Base-by-base conservation (phyloP, 2,888 invertebrate species). In the Leptinotarsa haldemani region DNA sequence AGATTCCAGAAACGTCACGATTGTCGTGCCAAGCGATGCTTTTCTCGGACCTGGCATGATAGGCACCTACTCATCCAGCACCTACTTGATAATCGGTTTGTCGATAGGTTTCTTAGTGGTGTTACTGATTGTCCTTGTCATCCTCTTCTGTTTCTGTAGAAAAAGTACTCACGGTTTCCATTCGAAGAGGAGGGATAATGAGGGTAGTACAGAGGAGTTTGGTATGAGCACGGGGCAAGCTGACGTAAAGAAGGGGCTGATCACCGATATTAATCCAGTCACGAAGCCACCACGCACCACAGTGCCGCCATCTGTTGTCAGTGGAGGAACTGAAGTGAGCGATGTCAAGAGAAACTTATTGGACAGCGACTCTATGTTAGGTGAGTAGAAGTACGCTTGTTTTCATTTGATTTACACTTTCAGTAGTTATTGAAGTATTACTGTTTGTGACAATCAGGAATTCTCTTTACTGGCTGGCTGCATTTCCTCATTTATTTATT, bases 191-290 rank as follows among this genome's bases (percentile, higher is more conserved):
- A 81, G 83, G 48, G 84, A 84, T 22, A 77, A 84, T 65, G 82
- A 79, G 18, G 84, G 84, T 71, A 79, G 80, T 56, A 85, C 86
- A 7, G 86, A 84, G 52, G 87, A 87, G 74, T 86, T 94, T 15
- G 90, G 93, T 81, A 90, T 94, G 74, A 94, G 94, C 84, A 93
- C 93, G 1, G 93, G 94, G 1, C 93, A 94, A 2, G 92, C 93
- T 73, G 95, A 96, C 84, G 94, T 95, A 90, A 95, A 95, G 85
- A 95, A 96, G 86, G 94, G 94, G 77, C 88, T 95, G 66, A 93
- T 96, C 78, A 94, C 94, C 3, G 94, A 95, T 69, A 94, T 95
- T 46, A 95, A 95, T 88, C 95, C 95, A 0, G 93, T 95, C 20
- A 93, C 94, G 74, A 95, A 96, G 84, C 94, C 95, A 0, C 94